These are phyloP conservation scores for Pogonocichla stellata DNA, from an alignment of 2,113 vertebrate species.

Conservation along the genomic window DNA sequence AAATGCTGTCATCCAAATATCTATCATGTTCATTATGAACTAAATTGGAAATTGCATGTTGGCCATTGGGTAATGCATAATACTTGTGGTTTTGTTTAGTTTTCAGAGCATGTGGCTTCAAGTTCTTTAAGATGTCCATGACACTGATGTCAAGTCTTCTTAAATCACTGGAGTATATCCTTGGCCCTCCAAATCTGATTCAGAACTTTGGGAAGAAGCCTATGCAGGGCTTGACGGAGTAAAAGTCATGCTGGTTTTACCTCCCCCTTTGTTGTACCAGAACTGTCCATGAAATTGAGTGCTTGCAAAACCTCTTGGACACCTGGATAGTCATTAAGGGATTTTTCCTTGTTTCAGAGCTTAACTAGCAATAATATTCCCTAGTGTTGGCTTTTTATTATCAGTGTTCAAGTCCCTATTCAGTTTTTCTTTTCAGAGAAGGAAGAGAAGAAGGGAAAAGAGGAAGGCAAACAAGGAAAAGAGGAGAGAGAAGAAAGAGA, in stretches of 20 bases:
- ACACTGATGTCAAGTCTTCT: neutral
- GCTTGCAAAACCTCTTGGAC: neutral
- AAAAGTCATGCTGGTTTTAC: neutral
- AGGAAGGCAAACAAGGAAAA: fast-evolving
- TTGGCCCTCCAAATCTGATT: neutral
- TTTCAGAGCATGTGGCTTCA: neutral
- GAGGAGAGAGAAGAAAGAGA: no score
- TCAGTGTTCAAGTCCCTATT: neutral
- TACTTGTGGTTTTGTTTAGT: neutral
- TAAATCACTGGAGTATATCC: neutral
- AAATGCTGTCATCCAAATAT: neutral
- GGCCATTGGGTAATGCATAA: neutral
- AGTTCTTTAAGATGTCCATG: neutral
- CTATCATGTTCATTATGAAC: neutral
- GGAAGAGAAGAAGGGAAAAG: no score
- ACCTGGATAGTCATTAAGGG: neutral
- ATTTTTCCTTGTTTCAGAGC: neutral
- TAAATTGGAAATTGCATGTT: neutral
- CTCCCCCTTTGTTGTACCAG: neutral
- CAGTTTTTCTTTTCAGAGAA: neutral
- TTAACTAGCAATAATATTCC: neutral
- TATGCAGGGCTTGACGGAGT: neutral
- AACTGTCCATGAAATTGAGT: neutral
- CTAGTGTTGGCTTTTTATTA: neutral
- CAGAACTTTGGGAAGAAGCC: neutral